Conservation (phyloP, 2,797 vertebrate species). For the Capromys pilorides region DNA sequence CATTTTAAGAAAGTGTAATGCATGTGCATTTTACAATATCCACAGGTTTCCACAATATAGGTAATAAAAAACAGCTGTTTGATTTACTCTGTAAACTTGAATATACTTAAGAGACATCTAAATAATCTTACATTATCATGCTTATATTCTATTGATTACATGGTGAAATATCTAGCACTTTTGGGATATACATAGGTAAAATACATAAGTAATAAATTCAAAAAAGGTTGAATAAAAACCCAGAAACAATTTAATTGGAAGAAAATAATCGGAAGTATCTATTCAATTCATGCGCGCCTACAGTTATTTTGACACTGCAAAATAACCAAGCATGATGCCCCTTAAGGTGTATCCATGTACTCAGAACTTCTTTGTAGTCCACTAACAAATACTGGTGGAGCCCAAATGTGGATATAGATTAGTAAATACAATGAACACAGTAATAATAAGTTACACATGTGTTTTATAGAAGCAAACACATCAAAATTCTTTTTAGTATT, state of each 20-base stretch:
- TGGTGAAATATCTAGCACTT: conserved; percentile 68
- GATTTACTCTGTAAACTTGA: conserved; percentile 72
- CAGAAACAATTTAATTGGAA: conserved; percentile 28
- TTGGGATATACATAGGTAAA: not conserved
- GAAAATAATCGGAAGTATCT: conserved; percentile 64
- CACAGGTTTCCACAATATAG: conserved; percentile 60
- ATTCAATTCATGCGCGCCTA: conserved; percentile 63
- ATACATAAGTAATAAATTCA: conserved; percentile 56
- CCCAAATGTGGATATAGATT: conserved; percentile 55
- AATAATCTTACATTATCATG: conserved; percentile 74
- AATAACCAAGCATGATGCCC: conserved; percentile 52
- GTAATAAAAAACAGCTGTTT: conserved; percentile 76
- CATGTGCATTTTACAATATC: conserved; percentile 72
- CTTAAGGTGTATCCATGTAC: conserved; percentile 66
- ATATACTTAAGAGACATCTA: conserved; percentile 39
- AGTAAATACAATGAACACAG: conserved; percentile 55
- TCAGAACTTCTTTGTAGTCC: conserved; percentile 65
- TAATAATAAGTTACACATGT: conserved; percentile 65
- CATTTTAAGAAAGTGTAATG: conserved; percentile 75
- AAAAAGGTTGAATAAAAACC: conserved; percentile 22
- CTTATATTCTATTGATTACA: conserved; percentile 76
- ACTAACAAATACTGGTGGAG: conserved; percentile 53
- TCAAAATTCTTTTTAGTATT: conserved; percentile 54
- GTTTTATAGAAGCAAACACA: conserved; percentile 64
- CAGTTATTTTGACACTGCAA: conserved; percentile 54